Evolutionary conservation across 53 echinoderm and acorn worm genomes (phyloP).

Genomic region (Astropecten irregularis): DNA sequence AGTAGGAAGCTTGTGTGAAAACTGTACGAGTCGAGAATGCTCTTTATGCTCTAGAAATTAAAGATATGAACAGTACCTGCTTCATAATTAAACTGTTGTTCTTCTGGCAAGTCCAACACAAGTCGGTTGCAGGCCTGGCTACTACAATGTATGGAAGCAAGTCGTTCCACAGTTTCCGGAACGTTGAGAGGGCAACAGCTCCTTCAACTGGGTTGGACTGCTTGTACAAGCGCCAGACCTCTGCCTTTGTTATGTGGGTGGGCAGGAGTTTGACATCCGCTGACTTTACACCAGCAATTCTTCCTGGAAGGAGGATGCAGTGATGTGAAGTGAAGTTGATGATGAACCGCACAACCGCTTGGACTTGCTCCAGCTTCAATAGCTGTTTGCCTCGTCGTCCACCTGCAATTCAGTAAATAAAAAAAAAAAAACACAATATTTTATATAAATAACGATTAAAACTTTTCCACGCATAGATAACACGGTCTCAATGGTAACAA

Average conservation of each 20-base stretch:
- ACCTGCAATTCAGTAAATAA: too few relatives aligned
- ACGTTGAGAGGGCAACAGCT: slow-evolving; percentile 7
- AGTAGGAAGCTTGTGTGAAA: too few relatives aligned
- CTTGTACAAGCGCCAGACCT: slow-evolving; percentile 32
- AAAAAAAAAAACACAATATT: too few relatives aligned
- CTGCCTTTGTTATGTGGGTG: neutral
- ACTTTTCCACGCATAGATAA: too few relatives aligned
- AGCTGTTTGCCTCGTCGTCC: slow-evolving; percentile 15
- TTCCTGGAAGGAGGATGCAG: slow-evolving; percentile 28
- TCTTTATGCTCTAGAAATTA: too few relatives aligned
- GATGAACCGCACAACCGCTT: slow-evolving; percentile 10
- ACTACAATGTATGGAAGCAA: slow-evolving; percentile 42
- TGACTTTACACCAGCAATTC: slow-evolving; percentile 36
- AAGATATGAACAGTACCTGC: too few relatives aligned
- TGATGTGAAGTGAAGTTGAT: slow-evolving; percentile 30
- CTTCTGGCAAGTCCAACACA: slow-evolving; percentile 55
- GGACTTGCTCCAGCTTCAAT: slow-evolving; percentile 23
- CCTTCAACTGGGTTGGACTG: neutral
- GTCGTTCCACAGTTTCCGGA: slow-evolving; percentile 43
- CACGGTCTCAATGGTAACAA: too few relatives aligned
- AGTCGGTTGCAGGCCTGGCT: slow-evolving; percentile 41
- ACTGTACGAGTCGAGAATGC: too few relatives aligned
- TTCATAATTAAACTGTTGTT: slow-evolving; percentile 26
- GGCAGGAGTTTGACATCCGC: slow-evolving; percentile 38
- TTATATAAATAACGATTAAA: too few relatives aligned